Percentiles rank a stretch among this genome's conserved stretches.
Evolutionary conservation across 2,888 invertebrate genomes (phyloP).

Genomic region (Pachycephus smyrnensis): DNA sequence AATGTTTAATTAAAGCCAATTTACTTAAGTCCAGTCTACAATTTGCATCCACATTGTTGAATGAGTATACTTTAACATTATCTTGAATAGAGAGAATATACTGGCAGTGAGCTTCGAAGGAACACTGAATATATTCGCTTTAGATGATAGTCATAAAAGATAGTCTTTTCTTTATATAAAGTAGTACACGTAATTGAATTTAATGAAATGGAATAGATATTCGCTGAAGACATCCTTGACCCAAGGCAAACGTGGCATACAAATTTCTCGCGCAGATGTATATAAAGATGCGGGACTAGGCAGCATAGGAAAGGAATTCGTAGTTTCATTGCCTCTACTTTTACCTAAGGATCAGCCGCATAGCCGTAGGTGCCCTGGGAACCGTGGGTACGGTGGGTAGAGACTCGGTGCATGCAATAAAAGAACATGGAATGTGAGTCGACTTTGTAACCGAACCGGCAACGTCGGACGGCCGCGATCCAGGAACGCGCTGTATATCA

Average conservation of each 20-base stretch:
- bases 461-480: conserved; percentile 32
- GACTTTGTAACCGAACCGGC: conserved; percentile 27
- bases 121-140: not conserved
- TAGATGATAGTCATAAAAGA: not conserved
- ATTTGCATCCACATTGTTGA: not conserved
- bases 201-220: not conserved
- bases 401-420: conserved; percentile 36
- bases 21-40: not conserved
- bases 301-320: conserved; percentile 29
- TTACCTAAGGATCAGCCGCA: not conserved
- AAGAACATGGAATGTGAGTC: conserved; percentile 39
- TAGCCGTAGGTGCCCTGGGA: conserved; percentile 18
- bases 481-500: not conserved
- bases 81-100: not conserved
- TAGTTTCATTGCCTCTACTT: not conserved
- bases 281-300: not conserved
- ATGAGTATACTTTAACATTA: not conserved
- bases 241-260: not conserved
- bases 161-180: not conserved
- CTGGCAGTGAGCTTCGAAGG: not conserved
- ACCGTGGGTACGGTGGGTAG: conserved; percentile 19
- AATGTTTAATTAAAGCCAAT: not conserved
- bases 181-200: not conserved
- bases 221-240: not conserved
- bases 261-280: not conserved